These are phyloP conservation scores for Phocides pigmalion DNA, from an alignment of 1,140 invertebrate genomes.

Conservation along the genomic window DNA sequence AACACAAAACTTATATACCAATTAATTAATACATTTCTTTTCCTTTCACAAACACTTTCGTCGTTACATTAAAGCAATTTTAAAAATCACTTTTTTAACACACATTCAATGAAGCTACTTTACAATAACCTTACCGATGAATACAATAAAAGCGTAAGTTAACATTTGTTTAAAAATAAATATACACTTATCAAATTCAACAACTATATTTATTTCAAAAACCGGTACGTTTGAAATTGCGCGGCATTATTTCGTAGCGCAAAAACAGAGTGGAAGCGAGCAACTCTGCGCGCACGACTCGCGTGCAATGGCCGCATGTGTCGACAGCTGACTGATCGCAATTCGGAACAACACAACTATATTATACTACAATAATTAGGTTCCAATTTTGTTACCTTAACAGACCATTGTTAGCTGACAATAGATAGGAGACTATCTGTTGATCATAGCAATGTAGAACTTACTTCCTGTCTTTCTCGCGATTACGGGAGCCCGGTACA, in stretches of 20 bases:
- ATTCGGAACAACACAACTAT: slow-evolving; percentile 62
- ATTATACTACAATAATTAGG: slow-evolving; percentile 61
- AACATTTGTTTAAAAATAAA: slow-evolving; percentile 11
- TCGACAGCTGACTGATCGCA: slow-evolving; percentile 80
- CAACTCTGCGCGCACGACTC: slow-evolving; percentile 68
- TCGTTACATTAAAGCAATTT: slow-evolving; percentile 1
- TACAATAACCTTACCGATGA: slow-evolving; percentile 20
- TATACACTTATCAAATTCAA: slow-evolving; percentile 16
- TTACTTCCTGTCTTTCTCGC: slow-evolving; percentile 52
- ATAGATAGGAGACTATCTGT: slow-evolving; percentile 21
- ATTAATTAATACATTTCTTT: neutral
- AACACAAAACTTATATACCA: slow-evolving; percentile 16
- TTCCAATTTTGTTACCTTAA: slow-evolving; percentile 62
- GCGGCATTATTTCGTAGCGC: slow-evolving; percentile 56
- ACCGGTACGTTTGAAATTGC: slow-evolving; percentile 49
- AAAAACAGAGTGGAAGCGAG: slow-evolving; percentile 53
- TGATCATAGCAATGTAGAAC: slow-evolving; percentile 24
- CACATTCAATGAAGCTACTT: slow-evolving; percentile 9
- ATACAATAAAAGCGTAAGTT: neutral
- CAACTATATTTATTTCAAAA: slow-evolving; percentile 34
- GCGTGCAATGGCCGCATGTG: slow-evolving; percentile 68
- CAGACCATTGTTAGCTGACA: slow-evolving; percentile 46
- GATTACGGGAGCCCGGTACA: slow-evolving; percentile 37
- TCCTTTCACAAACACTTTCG: slow-evolving; percentile 9
- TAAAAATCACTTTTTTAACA: slow-evolving; percentile 19